phyloP scores from a whole-genome alignment of 1,140 invertebrate species.

The Gonatopus flavifemur region DNA sequence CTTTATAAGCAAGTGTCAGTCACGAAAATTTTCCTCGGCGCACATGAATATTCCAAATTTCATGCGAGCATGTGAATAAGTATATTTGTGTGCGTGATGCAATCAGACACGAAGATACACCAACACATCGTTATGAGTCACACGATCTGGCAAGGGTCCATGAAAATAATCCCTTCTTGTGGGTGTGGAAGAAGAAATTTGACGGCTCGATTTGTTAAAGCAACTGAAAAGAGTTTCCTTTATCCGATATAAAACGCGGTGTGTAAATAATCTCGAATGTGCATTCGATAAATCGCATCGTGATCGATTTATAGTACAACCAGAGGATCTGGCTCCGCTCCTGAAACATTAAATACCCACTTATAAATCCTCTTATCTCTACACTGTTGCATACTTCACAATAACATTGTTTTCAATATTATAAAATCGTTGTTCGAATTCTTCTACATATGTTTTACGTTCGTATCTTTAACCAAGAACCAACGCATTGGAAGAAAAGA shows the following conservation, averaged over 20 bases:
- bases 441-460: no score
- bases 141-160: constrained; percentile 33
- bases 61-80: background rate
- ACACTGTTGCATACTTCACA: no score
- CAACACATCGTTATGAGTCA: constrained; percentile 18
- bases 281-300: background rate
- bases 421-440: no score
- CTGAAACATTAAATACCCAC: constrained; percentile 11
- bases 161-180: constrained; percentile 23
- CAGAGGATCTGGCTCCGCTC: background rate
- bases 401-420: no score
- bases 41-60: constrained; percentile 2
- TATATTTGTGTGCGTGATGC: background rate
- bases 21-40: constrained; percentile 25
- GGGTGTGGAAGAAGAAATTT: constrained; percentile 25
- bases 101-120: constrained; percentile 5
- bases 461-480: no score
- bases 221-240: constrained; percentile 18
- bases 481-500: no score
- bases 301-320: background rate
- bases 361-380: no score
- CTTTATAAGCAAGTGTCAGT: constrained; percentile 13
- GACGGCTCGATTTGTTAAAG: constrained; percentile 30
- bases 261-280: constrained; percentile 12
- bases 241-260: background rate